phyloP scores from a whole-genome alignment of 2,113 vertebrate genomes.

The Pholis gunnellus region DNA sequence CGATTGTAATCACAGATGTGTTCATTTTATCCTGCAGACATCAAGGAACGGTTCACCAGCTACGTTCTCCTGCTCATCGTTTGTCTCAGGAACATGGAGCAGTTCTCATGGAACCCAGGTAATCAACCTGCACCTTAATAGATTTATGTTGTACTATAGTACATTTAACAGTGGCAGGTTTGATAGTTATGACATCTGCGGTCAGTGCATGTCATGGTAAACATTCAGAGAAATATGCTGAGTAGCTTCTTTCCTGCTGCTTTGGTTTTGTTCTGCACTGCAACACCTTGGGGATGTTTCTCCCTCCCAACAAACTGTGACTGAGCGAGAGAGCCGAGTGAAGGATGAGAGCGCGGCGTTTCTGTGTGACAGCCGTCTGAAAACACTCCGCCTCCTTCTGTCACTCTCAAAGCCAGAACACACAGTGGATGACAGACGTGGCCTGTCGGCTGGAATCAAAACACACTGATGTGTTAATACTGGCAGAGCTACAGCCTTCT shows the following conservation, averaged over 20 bases:
- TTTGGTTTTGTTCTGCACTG: constrained; percentile 5
- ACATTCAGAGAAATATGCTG: constrained; percentile 3
- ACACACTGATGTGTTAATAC: constrained; percentile 30
- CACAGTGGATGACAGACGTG: constrained; percentile 52
- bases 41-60: constrained; percentile 98
- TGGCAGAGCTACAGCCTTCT: constrained; percentile 3
- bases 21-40: constrained; percentile 85
- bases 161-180: too few relatives aligned
- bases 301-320: background rate
- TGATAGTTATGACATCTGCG: background rate
- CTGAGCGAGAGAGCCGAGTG: constrained; percentile 23
- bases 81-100: constrained; percentile 99
- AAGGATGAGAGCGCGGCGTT: constrained; percentile 29
- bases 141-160: background rate
- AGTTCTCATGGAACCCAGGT: constrained; percentile 99
- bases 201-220: constrained; percentile 1
- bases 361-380: constrained; percentile 56
- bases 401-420: constrained; percentile 35
- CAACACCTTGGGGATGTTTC: constrained; percentile 17
- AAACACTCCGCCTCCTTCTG: constrained; percentile 51
- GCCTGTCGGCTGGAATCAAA: constrained; percentile 54
- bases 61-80: constrained; percentile 95
- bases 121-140: constrained; percentile 21
- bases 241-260: constrained; percentile 25
- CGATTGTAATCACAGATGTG: background rate